A percentile compares a stretch with the other conserved stretches of the same genome.
Conservation (phyloP, 2,888 invertebrate species). For the Pecten maximus region DNA sequence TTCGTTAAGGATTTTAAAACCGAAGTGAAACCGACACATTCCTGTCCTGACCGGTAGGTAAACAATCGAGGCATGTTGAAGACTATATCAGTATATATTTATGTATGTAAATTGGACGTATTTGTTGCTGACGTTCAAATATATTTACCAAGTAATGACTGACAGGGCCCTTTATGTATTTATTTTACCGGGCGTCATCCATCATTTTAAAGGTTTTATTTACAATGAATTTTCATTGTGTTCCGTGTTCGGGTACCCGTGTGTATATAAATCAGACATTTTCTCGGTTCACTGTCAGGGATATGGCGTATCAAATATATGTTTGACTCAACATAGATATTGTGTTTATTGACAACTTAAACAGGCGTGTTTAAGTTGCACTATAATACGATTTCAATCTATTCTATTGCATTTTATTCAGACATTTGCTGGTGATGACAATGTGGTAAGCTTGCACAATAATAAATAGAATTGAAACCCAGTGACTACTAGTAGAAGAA, state of each 20-base stretch:
- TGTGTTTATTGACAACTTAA: no score
- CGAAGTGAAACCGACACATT: slow-evolving; percentile 20
- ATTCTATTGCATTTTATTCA: no score
- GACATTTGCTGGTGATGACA: no score
- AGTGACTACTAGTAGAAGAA: no score
- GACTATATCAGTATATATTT: not conserved
- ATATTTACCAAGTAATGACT: not conserved
- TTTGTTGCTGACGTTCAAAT: not conserved
- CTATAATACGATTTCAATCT: no score
- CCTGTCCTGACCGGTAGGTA: not conserved
- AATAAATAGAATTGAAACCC: no score
- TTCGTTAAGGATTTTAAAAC: not conserved
- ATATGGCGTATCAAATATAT: no score
- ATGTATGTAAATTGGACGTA: slow-evolving; percentile 7
- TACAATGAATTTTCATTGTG: not conserved
- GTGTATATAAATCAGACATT: no score
- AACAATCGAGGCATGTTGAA: not conserved
- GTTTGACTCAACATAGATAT: no score
- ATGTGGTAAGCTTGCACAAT: no score
- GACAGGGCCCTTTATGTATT: not conserved
- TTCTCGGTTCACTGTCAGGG: no score
- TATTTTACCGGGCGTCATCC: not conserved
- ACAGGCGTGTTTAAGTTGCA: no score
- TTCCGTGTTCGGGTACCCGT: not conserved
- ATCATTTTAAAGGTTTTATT: not conserved